phyloP scores from a whole-genome alignment of 1,140 invertebrate species.

The Saxidomus purpurata region DNA sequence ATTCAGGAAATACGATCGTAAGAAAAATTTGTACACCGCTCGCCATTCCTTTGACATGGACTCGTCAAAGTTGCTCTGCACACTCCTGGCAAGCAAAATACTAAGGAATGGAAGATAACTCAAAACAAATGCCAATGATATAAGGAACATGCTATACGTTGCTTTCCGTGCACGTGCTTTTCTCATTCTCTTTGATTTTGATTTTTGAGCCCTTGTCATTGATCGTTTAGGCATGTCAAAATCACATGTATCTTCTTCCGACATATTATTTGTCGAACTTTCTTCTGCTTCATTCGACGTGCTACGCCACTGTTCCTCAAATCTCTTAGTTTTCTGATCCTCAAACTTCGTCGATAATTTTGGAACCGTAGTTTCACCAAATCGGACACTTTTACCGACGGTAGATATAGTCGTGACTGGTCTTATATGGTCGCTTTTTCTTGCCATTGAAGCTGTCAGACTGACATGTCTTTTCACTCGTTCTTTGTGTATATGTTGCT shows the following conservation, averaged over 20 bases:
- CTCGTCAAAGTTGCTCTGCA: slow-evolving; percentile 14
- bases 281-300: slow-evolving; percentile 22
- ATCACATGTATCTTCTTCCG: slow-evolving; percentile 38
- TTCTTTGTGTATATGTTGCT: slow-evolving; percentile 49
- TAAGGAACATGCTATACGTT: slow-evolving; percentile 59
- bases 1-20: slow-evolving; percentile 63
- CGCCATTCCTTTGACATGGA: slow-evolving; percentile 17
- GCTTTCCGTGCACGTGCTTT: slow-evolving; percentile 44
- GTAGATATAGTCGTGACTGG: neutral
- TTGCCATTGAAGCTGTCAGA: slow-evolving; percentile 56
- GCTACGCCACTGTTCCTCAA: neutral
- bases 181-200: slow-evolving; percentile 45
- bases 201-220: slow-evolving; percentile 38
- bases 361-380: neutral
- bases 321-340: neutral
- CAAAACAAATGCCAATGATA: slow-evolving; percentile 54
- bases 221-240: slow-evolving; percentile 21
- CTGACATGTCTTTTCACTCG: slow-evolving; percentile 46
- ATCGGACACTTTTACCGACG: neutral
- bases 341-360: slow-evolving; percentile 39
- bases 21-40: slow-evolving; percentile 56
- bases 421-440: slow-evolving; percentile 22
- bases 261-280: slow-evolving; percentile 39
- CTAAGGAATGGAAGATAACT: slow-evolving; percentile 57
- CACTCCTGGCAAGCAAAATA: slow-evolving; percentile 29